Base-by-base conservation (phyloP, 2,888 invertebrate genomes). In the Tetragnatha montana region DNA sequence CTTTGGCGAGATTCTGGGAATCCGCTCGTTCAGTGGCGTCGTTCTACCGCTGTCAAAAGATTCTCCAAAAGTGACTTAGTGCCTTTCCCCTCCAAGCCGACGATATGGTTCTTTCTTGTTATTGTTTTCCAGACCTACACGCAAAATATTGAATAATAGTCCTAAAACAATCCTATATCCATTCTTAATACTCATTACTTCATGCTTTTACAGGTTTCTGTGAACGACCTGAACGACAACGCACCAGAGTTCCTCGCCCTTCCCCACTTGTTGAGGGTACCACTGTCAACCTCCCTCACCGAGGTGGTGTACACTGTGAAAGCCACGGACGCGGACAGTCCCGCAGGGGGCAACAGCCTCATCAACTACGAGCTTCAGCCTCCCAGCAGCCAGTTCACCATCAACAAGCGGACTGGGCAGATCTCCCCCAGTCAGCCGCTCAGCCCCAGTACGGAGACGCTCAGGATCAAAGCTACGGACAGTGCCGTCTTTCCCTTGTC, bases 171-270 rank as follows among this genome's bases (percentile, higher is more conserved):
- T n/a, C n/a, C n/a, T n/a, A n/a, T n/a, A n/a, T n/a, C n/a, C n/a
- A n/a, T n/a, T n/a, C n/a, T n/a, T n/a, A n/a, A n/a, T n/a, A n/a
- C n/a, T n/a, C n/a, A n/a, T n/a, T n/a, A n/a, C n/a, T n/a, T n/a
- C n/a, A n/a, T n/a, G n/a, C n/a, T n/a, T n/a, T n/a, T n/a, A n/a
- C n/a, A 92, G 91, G 91, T 92, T 8, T 91, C 91, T 21, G 92
- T 92, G n/a, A 91, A 91, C 14, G 92, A 92, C 83, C 79, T 92
- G 71, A 92, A 92, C 81, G 92, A 92, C 87, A 92, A 92, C 87
- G 84, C 92, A 12, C 92, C 92, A 1, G 91, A 92, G 79, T 92
- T 92, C 78, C 90, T 92, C 19, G 91, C 92, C 10, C 91, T 92
- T 22, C 92, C 92, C 8, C 91, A 91, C 21, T 86, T 92, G 10